phyloP scores from a whole-genome alignment of 2,888 invertebrate genomes.

The Orthonevra nobilis region DNA sequence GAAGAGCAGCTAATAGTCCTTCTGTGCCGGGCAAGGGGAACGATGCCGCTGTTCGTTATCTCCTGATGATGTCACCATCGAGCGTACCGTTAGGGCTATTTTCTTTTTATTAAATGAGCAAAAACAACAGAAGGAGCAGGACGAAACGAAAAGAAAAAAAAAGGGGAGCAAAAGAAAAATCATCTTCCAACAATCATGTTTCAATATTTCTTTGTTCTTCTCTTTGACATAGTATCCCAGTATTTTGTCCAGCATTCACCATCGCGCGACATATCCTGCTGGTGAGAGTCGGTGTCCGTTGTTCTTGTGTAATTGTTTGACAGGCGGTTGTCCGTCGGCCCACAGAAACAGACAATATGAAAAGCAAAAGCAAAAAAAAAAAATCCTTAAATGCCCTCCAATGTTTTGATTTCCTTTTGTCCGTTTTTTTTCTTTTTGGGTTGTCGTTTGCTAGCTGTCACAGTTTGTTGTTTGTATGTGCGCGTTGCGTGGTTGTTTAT shows the following conservation, averaged over 20 bases:
- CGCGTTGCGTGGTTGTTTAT: slow-evolving; percentile 60
- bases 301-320: slow-evolving; percentile 66
- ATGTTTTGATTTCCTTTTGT: slow-evolving; percentile 64
- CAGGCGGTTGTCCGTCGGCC: slow-evolving; percentile 58
- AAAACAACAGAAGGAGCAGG: slow-evolving; percentile 33
- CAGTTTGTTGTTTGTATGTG: slow-evolving; percentile 14
- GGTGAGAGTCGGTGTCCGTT: slow-evolving; percentile 12
- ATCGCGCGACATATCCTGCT: slow-evolving; percentile 12
- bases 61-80: slow-evolving; percentile 54
- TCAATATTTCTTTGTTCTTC: slow-evolving; percentile 42
- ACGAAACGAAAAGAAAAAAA: not conserved
- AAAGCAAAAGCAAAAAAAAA: too few relatives aligned
- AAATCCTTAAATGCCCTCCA: slow-evolving; percentile 64
- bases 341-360: too few relatives aligned
- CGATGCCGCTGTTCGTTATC: slow-evolving; percentile 35
- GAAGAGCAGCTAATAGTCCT: slow-evolving; percentile 64
- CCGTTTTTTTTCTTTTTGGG: slow-evolving; percentile 8
- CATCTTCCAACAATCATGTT: slow-evolving; percentile 56
- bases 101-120: slow-evolving; percentile 67
- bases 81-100: slow-evolving; percentile 58
- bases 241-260: slow-evolving; percentile 19
- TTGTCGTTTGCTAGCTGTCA: not conserved
- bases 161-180: slow-evolving; percentile 12
- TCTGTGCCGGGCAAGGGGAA: slow-evolving; percentile 12
- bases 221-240: slow-evolving; percentile 13